Base-by-base conservation (phyloP, 2,888 invertebrate species). In the Leucophora obtusa region DNA sequence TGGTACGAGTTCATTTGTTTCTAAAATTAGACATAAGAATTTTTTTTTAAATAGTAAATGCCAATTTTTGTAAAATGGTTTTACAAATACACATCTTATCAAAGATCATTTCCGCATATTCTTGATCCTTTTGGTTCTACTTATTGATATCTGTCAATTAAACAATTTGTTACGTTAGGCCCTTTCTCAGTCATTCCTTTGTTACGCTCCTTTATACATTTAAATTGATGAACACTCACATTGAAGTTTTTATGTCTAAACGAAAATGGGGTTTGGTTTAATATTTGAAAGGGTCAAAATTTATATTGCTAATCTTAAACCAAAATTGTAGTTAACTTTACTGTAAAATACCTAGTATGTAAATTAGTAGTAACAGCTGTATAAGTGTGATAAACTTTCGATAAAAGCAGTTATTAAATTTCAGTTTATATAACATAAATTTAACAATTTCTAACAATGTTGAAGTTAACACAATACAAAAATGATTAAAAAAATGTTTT, bases 271-370 rank as follows among this genome's bases (percentile, higher is more conserved):
- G 38, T 38, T 43, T 17, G 14, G 47, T 58, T 38, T 50, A 50
- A 59, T 14, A 50, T 33, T 50, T 14, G n/a, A 51, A 54, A 33
- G 54, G 24, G 54, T 63, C 51, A 66, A 77, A 24, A 66, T 47
- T 66, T 71, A 17, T 35, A 53, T 63, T 58, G 58, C 56, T 62
- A 58, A 75, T 68, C 54, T 62, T 68, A 17, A 47, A 11, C 43
- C 17, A 62, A 47, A 5, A 15, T 56, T 69, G 24, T 69, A 58
- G 56, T 58, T 28, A 15, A 21, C 4, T 24, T 21, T 62, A 8
- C 47, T 17, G 18, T 38, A 24, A n/a, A 38, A 38, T 35, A 69
- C 4, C n/a, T n/a, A n/a, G 21, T 21, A 21, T 21, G 21, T 21
- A 21, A 21, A 21, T 59, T n/a, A 15, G 4, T 53, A 35, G 5